phyloP scores from a whole-genome alignment of 2,888 invertebrate species.

The Tinea pellionella region DNA sequence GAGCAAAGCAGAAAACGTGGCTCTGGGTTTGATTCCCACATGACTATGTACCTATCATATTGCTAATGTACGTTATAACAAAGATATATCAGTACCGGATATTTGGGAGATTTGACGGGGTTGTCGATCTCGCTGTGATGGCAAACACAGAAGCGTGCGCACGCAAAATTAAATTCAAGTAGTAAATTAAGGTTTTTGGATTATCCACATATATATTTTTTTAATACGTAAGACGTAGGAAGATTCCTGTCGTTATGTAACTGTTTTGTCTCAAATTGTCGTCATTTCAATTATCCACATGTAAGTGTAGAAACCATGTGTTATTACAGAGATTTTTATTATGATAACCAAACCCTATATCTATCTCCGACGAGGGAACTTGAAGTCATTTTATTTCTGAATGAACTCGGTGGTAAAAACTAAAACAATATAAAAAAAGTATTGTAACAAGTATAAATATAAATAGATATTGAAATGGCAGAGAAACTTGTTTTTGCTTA shows the following conservation, averaged over 20 bases:
- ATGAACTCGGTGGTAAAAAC: background rate
- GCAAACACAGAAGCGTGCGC: no score
- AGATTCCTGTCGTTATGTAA: background rate
- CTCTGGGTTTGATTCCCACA: no score
- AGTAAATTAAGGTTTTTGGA: no score
- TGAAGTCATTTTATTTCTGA: background rate
- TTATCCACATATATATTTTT: no score
- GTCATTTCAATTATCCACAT: background rate
- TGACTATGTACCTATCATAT: no score
- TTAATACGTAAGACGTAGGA: background rate
- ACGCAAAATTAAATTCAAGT: no score
- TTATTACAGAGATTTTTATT: background rate
- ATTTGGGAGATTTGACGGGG: no score
- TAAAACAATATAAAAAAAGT: background rate
- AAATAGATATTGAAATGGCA: background rate
- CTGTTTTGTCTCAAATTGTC: background rate
- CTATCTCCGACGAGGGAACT: background rate
- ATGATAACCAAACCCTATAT: constrained; percentile 6
- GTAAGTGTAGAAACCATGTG: constrained; percentile 2
- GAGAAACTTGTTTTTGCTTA: background rate
- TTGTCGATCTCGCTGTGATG: no score
- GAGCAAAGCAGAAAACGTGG: no score
- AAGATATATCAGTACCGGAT: no score
- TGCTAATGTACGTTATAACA: no score
- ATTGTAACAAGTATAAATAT: background rate